Evolutionary conservation across 37 sponge, comb jelly and placozoan species (phyloP).

Genomic region (Eunapius fragilis): DNA sequence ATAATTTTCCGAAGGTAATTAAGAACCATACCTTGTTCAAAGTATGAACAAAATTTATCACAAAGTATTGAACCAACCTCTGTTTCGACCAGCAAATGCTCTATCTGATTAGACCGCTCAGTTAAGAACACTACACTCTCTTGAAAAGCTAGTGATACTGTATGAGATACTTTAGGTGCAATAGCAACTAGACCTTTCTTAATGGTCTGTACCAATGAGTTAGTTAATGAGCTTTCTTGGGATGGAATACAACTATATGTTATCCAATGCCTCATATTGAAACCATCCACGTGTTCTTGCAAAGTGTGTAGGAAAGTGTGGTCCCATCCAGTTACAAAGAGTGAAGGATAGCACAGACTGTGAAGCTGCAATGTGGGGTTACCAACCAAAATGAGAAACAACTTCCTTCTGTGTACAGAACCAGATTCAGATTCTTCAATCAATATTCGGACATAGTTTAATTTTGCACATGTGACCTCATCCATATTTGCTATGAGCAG

Average conservation of each 20-base stretch:
- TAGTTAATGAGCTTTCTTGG: neutral
- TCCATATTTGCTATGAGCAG: constrained; percentile 65
- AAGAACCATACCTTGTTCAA: constrained; percentile 69
- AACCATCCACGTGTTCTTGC: neutral
- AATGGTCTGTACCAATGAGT: neutral
- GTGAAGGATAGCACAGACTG: constrained; percentile 79
- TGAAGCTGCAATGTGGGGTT: constrained; percentile 75
- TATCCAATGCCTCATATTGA: neutral
- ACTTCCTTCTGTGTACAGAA: constrained; percentile 12
- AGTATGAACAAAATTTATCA: constrained; percentile 64
- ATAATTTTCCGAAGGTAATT: constrained; percentile 67
- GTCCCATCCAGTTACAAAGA: constrained; percentile 92
- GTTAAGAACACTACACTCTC: neutral
- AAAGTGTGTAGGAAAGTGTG: constrained; percentile 67
- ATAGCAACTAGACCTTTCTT: neutral
- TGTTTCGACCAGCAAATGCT: constrained; percentile 43
- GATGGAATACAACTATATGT: neutral
- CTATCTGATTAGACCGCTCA: neutral
- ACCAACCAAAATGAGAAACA: constrained; percentile 82
- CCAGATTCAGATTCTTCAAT: constrained; percentile 77
- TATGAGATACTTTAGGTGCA: neutral
- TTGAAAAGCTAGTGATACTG: neutral
- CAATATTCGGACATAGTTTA: constrained; percentile 81
- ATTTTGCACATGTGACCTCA: constrained; percentile 46
- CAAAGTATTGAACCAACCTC: constrained; percentile 61